Conservation (phyloP, 2,888 invertebrate genomes). For the Euplagia quadripunctaria region DNA sequence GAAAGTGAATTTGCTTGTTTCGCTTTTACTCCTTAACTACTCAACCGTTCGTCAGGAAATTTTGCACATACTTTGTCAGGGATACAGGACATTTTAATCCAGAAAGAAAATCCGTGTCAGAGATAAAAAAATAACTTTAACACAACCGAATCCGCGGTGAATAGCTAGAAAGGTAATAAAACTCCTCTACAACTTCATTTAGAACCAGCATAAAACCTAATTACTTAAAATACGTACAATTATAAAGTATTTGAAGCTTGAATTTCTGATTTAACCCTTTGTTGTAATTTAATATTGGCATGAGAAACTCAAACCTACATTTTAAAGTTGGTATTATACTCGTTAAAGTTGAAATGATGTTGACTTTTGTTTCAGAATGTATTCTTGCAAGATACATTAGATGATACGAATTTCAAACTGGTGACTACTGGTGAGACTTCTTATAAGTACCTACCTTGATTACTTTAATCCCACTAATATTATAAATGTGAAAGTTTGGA, state of each 20-base stretch:
- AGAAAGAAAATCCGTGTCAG: no score
- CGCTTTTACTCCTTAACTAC: no score
- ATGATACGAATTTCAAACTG: no score
- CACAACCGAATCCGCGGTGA: neutral
- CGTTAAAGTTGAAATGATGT: neutral
- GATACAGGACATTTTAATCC: no score
- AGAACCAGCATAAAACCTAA: neutral
- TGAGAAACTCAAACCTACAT: neutral
- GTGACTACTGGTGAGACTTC: no score
- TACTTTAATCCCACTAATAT: no score
- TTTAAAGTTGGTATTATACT: neutral
- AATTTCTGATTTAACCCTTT: slow-evolving; percentile 6
- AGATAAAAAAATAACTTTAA: neutral
- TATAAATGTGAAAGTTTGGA: no score
- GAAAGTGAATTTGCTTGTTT: no score
- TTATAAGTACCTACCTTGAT: no score
- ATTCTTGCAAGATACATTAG: neutral
- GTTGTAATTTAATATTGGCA: slow-evolving; percentile 4
- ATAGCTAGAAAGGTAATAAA: neutral
- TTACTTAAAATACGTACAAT: neutral
- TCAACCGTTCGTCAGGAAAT: no score
- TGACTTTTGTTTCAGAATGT: neutral
- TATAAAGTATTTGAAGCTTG: neutral
- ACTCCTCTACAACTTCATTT: neutral
- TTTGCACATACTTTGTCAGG: no score